These are phyloP conservation scores for Epinephelus fuscoguttatus DNA, from an alignment of 2,113 vertebrate species.

Conservation along the genomic window DNA sequence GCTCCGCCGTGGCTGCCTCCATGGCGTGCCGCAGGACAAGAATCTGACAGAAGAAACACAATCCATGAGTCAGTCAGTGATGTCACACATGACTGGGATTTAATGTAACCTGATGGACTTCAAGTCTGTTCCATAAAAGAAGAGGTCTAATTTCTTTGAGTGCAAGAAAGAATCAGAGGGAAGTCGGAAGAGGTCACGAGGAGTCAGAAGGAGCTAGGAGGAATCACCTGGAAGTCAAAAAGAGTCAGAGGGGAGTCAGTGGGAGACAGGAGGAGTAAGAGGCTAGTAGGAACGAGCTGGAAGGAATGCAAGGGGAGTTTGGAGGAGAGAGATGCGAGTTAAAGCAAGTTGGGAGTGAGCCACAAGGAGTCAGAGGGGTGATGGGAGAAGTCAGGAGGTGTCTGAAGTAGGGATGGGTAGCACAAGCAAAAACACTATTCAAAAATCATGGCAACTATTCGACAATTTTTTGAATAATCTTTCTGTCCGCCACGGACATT, in stretches of 20 bases:
- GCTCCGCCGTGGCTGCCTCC: slow-evolving; percentile 87
- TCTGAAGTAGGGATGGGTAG: neutral
- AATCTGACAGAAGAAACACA: slow-evolving; percentile 74
- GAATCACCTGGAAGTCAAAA: neutral
- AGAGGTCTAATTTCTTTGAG: neutral
- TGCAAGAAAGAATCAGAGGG: neutral
- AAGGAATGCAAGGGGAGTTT: neutral
- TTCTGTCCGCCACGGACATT: no score
- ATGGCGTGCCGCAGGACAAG: slow-evolving; percentile 90
- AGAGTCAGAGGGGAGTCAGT: neutral
- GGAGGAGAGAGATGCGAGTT: no score
- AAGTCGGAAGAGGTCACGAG: neutral
- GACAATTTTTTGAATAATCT: no score
- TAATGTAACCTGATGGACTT: neutral
- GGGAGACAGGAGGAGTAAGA: neutral
- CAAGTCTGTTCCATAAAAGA: neutral
- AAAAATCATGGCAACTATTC: no score
- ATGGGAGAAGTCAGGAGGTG: no score
- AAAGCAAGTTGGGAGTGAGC: neutral
- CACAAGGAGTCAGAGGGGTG: neutral
- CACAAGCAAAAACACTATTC: no score
- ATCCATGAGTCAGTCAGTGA: neutral
- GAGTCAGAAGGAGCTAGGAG: neutral
- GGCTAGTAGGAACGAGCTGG: neutral
- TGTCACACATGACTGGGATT: neutral